Evolutionary conservation across 2,113 vertebrate species (phyloP), one percentile per base, ranked within the genome.

Genomic region (Lasiurus cinereus): DNA sequence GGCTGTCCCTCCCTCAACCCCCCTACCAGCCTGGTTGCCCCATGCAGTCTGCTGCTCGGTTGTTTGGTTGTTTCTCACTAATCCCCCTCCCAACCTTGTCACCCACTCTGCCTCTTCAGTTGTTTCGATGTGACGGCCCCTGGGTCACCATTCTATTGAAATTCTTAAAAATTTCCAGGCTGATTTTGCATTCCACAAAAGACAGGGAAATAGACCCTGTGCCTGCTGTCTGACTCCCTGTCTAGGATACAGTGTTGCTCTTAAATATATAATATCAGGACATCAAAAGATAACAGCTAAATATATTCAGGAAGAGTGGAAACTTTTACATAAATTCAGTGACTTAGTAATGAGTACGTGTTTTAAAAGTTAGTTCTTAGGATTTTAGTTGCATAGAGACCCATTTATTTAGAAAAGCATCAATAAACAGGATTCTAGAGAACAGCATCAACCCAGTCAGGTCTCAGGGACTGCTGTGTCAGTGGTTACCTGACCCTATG

Each of bases 241-340:
- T 48, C 76, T 91, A 69, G 56, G 64, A 94, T 95, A 62, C 74
- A 84, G 78, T n/a, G 3, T 76, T 90, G 56, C 84, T 97, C 95
- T 97, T 97, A 96, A 97, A 93, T 97, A 87, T 94, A 88, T 96
- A 88, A 96, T 84, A 95, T 93, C 82, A 79, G 88, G 92, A 97
- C 93, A 96, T 97, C 96, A 96, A 96, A 97, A 96, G 94, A 80
- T 67, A 94, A 18, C 11, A 89, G 39, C 76, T 77, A 77, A 90
- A 83, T 89, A 82, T 93, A 96, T 93, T 96, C 94, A 80, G 79
- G 70, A 56, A 85, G 24, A 95, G 83, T 91, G 43, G 14, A 93
- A 93, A 83, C 72, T 96, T 77, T 96, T 64, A 94, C 72, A 95
- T 69, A 91, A 96, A 80, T 79, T 84, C 83, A 46, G 76, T 66